Evolutionary conservation across 2,888 invertebrate genomes (phyloP).

Genomic region (Archaeoteleia sp.): DNA sequence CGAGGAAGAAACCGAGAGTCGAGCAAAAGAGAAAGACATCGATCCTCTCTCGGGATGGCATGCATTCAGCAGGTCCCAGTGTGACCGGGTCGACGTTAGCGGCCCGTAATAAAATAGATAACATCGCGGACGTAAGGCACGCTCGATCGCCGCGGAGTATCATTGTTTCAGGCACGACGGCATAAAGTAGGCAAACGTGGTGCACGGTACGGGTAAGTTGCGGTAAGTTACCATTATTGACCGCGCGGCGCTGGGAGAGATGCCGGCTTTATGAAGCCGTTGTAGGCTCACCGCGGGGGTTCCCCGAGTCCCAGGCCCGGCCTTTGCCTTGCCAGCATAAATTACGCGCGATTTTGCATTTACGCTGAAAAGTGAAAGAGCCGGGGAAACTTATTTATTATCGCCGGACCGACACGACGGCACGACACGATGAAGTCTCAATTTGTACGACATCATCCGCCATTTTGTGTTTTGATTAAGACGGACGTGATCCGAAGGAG

Average conservation of each 20-base stretch:
- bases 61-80: slow-evolving; percentile 35
- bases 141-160: slow-evolving; percentile 45
- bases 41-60: slow-evolving; percentile 4
- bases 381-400: slow-evolving; percentile 28
- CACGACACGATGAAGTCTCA: slow-evolving; percentile 15
- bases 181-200: slow-evolving; percentile 46
- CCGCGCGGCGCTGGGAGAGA: not conserved
- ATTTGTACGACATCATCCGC: slow-evolving; percentile 5
- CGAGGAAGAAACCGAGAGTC: slow-evolving; percentile 8
- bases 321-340: slow-evolving; percentile 67
- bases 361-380: slow-evolving; percentile 26
- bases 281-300: slow-evolving; percentile 72
- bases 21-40: slow-evolving; percentile 30
- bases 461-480: no score
- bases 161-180: slow-evolving; percentile 47
- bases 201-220: not conserved
- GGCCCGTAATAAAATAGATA: slow-evolving; percentile 54
- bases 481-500: no score
- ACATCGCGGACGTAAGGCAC: slow-evolving; percentile 46
- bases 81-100: slow-evolving; percentile 43
- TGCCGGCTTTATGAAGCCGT: slow-evolving; percentile 72
- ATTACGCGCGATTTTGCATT: slow-evolving; percentile 60
- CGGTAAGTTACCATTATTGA: slow-evolving; percentile 23
- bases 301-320: slow-evolving; percentile 57
- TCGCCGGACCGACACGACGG: slow-evolving; percentile 8